Base-by-base conservation (phyloP, 2,113 vertebrate species). In the Hemicordylus capensis region DNA sequence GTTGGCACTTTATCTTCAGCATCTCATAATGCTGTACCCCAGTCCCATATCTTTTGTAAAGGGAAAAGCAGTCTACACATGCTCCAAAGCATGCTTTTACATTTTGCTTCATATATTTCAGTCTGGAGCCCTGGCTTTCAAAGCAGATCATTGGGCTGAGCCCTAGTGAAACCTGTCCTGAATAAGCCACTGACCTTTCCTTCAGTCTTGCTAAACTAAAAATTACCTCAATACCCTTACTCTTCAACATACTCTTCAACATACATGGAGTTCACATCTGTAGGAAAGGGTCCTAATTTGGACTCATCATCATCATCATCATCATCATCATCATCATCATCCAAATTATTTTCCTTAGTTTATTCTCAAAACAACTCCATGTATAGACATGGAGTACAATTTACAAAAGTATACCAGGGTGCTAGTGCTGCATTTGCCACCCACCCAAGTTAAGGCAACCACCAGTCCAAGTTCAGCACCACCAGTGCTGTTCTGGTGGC, bases 331-430 rank as follows among this genome's bases (percentile, higher is more conserved):
- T n/a, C n/a, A n/a, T n/a, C n/a, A 4, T 37, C 3, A 9, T 1
- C 15, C 54, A 4, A 76, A 19, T 3, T 79, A 59, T 78, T 88
- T 82, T n/a, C 31, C 74, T 83, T 1, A 56, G 67, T 85, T 77
- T 85, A 5, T 84, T 91, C 88, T 91, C 46, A 22, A 88, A 87
- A 84, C 34, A 51, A 26, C 17, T 88, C 74, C 84, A 66, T 22
- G 6, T 78, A n/a, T 3, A n/a, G 75, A 78, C 90, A 10, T 75
- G 48, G 31, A 28, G 44, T 31, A 11, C 46, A n/a, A n/a, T 20
- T 28, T 75, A 34, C 7, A n/a, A 75, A 75, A 54, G 31, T 6
- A 1, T 37, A 51, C 48, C 12, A 51, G 48, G 48, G 12, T 24
- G 20, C 20, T 77, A 34, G 22, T 48, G 31, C 31, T 42, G 4